Conservation (phyloP, 2,797 vertebrate species). For the Syndactyla subalaris region DNA sequence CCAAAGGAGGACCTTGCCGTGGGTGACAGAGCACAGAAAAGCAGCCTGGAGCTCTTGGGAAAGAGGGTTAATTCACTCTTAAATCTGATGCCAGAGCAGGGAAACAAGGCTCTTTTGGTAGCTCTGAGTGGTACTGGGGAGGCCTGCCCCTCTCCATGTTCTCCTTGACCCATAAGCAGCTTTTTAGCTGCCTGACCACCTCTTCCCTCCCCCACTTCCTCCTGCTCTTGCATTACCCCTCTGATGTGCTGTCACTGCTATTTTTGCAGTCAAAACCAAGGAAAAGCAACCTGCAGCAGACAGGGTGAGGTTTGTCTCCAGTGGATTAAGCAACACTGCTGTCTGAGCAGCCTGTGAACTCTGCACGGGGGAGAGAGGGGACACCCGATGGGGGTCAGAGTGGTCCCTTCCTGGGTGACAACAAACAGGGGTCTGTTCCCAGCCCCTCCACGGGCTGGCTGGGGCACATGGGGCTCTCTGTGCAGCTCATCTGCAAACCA, state of each 20-base stretch:
- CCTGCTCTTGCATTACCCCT: background rate
- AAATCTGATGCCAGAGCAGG: background rate
- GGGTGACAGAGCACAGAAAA: background rate
- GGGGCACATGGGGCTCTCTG: background rate
- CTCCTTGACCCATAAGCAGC: background rate
- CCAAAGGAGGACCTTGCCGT: accelerated
- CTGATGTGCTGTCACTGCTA: background rate
- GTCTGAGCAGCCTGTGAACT: background rate
- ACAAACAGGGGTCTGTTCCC: background rate
- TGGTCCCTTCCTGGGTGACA: background rate
- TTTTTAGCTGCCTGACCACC: background rate
- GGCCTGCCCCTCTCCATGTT: background rate
- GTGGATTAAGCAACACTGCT: background rate
- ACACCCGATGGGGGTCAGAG: accelerated
- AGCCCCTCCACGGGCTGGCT: background rate
- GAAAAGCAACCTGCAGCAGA: background rate
- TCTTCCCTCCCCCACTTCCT: background rate
- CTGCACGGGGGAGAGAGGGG: background rate
- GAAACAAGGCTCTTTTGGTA: background rate
- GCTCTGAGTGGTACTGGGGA: background rate
- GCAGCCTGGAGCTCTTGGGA: background rate
- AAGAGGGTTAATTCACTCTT: background rate
- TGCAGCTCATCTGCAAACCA: background rate
- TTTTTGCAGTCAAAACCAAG: slow-evolving; percentile 19
- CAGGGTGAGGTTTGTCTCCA: background rate